These are phyloP conservation scores for Drosophila vallismaia DNA, from an alignment of 2,888 invertebrate genomes.

Conservation along the genomic window DNA sequence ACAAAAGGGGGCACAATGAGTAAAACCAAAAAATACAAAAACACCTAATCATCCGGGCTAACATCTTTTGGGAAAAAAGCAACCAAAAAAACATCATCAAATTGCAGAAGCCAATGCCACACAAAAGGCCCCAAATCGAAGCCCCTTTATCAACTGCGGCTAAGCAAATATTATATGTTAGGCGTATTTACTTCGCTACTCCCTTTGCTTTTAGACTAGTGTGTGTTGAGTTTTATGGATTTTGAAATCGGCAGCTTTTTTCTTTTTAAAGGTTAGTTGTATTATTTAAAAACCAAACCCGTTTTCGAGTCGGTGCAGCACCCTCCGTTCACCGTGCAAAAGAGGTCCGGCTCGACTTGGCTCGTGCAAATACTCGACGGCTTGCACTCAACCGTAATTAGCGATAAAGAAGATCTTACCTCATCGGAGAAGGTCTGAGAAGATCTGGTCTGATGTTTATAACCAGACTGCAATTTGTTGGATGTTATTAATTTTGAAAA, in stretches of 20 bases:
- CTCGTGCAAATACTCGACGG: conserved; percentile 31
- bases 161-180: conserved; percentile 34
- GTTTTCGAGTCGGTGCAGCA: conserved; percentile 37
- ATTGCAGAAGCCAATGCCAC: conserved; percentile 50
- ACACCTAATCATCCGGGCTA: conserved; percentile 43
- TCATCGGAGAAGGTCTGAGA: conserved; percentile 12
- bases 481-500: not conserved
- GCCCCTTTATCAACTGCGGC: conserved; percentile 48
- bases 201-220: conserved; percentile 14
- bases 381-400: conserved; percentile 40
- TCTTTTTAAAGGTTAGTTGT: conserved; percentile 56
- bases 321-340: conserved; percentile 38
- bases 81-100: conserved; percentile 27
- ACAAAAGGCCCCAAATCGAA: conserved; percentile 51
- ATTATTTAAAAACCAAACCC: conserved; percentile 55
- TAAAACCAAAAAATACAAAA: not conserved
- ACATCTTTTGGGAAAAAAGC: conserved; percentile 19
- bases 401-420: conserved; percentile 46
- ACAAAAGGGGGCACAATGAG: conserved; percentile 46
- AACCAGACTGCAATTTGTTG: not conserved
- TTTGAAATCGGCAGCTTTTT: conserved; percentile 47
- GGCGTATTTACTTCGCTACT: conserved; percentile 40
- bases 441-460: conserved; percentile 11
- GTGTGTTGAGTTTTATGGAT: conserved; percentile 42
- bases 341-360: conserved; percentile 33